Percentiles rank a stretch among this genome's conserved stretches.
These are phyloP conservation scores for Gymnoscopelus microlampas DNA, from an alignment of 2,797 vertebrate genomes.

Conservation along the genomic window DNA sequence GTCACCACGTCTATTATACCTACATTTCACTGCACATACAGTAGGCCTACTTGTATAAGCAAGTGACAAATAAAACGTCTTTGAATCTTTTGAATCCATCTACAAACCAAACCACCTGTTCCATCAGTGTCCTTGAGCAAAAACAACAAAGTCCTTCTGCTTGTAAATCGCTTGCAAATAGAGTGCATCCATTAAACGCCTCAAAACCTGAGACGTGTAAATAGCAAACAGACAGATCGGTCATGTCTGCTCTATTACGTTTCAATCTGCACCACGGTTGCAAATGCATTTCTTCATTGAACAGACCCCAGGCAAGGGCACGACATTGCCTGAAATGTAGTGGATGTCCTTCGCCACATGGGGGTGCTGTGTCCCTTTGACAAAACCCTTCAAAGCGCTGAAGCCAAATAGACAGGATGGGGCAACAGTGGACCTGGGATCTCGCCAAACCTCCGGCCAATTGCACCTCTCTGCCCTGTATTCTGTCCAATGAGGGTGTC, in stretches of 20 bases:
- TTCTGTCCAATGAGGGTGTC: constrained; percentile 40
- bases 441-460: neutral
- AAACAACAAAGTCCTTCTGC: no score
- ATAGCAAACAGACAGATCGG: constrained; percentile 6
- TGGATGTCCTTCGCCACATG: constrained; percentile 50
- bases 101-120: no score
- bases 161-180: no score
- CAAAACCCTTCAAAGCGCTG: neutral
- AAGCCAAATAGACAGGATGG: neutral
- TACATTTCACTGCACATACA: no score
- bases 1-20: no score
- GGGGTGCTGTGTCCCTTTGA: constrained; percentile 66
- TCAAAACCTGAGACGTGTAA: no score
- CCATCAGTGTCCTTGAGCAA: no score
- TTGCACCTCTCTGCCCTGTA: neutral
- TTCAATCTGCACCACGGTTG: constrained; percentile 21
- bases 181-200: no score
- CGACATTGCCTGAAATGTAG: constrained; percentile 9
- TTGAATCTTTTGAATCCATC: no score
- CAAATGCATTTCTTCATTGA: constrained; percentile 3
- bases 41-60: no score
- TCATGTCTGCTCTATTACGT: constrained; percentile 27
- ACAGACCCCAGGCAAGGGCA: neutral
- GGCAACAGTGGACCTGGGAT: no score
- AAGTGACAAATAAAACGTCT: no score